phyloP scores from a whole-genome alignment of 2,888 invertebrate genomes.

The Calephelis perditalis region DNA sequence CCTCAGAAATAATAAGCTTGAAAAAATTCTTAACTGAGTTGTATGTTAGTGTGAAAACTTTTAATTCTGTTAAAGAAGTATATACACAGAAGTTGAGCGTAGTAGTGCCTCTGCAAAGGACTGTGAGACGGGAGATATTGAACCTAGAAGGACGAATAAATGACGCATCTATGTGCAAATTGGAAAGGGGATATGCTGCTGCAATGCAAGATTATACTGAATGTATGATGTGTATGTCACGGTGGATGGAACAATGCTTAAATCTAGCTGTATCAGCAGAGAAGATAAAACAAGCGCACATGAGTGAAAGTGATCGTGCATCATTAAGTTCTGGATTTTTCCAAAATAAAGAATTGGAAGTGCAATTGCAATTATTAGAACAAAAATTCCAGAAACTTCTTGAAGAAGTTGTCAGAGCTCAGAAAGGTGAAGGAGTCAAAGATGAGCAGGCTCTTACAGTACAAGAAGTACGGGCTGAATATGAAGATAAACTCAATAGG shows the following conservation, averaged over 20 bases:
- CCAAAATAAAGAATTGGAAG: slow-evolving; percentile 58
- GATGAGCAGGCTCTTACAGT: slow-evolving; percentile 53
- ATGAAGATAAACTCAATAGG: slow-evolving; percentile 86
- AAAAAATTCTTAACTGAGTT: slow-evolving; percentile 64
- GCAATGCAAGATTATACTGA: slow-evolving; percentile 63
- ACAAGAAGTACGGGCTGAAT: slow-evolving; percentile 80
- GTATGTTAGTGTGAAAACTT: slow-evolving; percentile 57
- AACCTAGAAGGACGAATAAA: slow-evolving; percentile 49
- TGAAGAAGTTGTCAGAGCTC: slow-evolving; percentile 51
- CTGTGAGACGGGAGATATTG: slow-evolving; percentile 59
- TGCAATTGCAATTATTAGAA: slow-evolving; percentile 60
- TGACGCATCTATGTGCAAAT: slow-evolving; percentile 47
- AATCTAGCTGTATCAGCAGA: slow-evolving; percentile 52
- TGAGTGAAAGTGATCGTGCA: slow-evolving; percentile 45
- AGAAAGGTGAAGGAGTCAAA: slow-evolving; percentile 44
- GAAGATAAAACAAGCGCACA: slow-evolving; percentile 61
- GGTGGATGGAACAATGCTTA: slow-evolving; percentile 62
- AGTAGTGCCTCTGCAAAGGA: slow-evolving; percentile 58
- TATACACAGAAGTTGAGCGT: slow-evolving; percentile 57
- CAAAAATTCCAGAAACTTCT: slow-evolving; percentile 59
- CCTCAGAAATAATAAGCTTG: slow-evolving; percentile 60
- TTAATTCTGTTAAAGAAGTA: slow-evolving; percentile 56
- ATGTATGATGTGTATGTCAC: slow-evolving; percentile 55
- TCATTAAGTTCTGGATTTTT: slow-evolving; percentile 45
- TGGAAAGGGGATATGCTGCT: slow-evolving; percentile 61